A percentile compares a stretch with the other conserved stretches of the same genome.
These are phyloP conservation scores for Beaufortia kweichowensis DNA, from an alignment of 2,113 vertebrate genomes.

Conservation along the genomic window DNA sequence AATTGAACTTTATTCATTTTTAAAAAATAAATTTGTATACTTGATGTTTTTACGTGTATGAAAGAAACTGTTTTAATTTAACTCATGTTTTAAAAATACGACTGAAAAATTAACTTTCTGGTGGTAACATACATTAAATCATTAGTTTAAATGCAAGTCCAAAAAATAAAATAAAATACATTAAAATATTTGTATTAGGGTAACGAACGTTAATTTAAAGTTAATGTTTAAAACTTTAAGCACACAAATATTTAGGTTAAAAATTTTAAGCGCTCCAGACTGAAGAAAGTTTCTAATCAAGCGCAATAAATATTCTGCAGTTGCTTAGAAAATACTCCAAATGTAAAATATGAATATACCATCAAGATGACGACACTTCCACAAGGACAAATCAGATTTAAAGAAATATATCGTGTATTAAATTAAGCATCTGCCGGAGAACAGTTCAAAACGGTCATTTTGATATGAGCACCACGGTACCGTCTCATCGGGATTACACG, in stretches of 20 bases:
- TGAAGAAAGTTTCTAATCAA: neutral
- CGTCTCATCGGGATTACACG: slow-evolving; percentile 46
- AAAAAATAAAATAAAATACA: too few species aligned
- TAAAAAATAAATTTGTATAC: too few species aligned
- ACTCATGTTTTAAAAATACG: neutral
- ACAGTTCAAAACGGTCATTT: slow-evolving; percentile 44
- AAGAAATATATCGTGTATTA: slow-evolving; percentile 17
- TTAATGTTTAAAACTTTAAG: neutral
- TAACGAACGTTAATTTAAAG: neutral
- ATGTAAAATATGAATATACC: slow-evolving; percentile 13
- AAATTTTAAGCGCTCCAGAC: neutral
- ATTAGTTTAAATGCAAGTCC: too few species aligned
- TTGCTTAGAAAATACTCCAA: neutral
- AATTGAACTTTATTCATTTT: too few species aligned
- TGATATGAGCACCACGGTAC: slow-evolving; percentile 18
- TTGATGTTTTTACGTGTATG: neutral
- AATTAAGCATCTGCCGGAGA: slow-evolving; percentile 2
- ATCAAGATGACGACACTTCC: neutral
- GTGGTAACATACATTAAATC: too few species aligned
- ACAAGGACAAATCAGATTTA: slow-evolving; percentile 9
- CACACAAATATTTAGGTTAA: neutral
- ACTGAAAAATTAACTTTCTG: neutral
- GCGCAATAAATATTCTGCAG: neutral
- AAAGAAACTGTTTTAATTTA: too few species aligned
- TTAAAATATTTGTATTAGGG: too few species aligned